Base-by-base conservation (phyloP, 2,113 vertebrate genomes). In the Rattus norvegicus region DNA sequence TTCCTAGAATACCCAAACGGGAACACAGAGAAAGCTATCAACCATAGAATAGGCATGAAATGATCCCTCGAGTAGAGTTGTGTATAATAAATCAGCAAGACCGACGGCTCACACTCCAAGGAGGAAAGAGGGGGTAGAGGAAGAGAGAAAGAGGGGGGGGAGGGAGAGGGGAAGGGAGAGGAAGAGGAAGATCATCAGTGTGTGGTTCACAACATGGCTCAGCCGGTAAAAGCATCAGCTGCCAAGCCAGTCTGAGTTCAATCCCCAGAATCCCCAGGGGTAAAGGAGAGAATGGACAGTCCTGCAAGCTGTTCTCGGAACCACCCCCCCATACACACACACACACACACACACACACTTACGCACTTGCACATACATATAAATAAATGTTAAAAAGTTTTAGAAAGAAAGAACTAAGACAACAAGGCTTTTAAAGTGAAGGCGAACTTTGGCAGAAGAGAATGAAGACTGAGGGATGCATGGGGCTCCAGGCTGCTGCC, bases 31-130 rank as follows among this genome's bases (percentile, higher is more conserved):
- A 47, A 59, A 36, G 67, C 59, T 49, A 81, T 22, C 52, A 47
- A 65, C 47, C 30, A 49, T 22, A 80, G 95, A 76, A 67, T 11
- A 54, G 63, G 61, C 14, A 11, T 61, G 33, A 5, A 56, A 67
- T 7, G 47, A 76, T 63, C 88, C 10, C 67, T 16, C 59, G 16
- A 69, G 81, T 43, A 19, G 85, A 81, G 80, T 81, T 76, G 52
- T 91, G 24, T 3, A 36, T 10, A 90, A 88, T n/a, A 93, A 49
- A 90, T 49, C 49, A 92, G 80, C 61, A 93, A 90, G 56, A 67
- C 36, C n/a, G 22, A 61, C 28, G 89, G 87, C n/a, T 94, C 70
- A 56, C 26, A 10, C 49, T 63, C 24, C 12, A 39, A 1, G 56
- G 14, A 75, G 63, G 2, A 63, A 61, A 70, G 92, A 47, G 30